These are phyloP conservation scores for Drosophila sordidula DNA, from an alignment of 2,888 invertebrate genomes.

Conservation along the genomic window DNA sequence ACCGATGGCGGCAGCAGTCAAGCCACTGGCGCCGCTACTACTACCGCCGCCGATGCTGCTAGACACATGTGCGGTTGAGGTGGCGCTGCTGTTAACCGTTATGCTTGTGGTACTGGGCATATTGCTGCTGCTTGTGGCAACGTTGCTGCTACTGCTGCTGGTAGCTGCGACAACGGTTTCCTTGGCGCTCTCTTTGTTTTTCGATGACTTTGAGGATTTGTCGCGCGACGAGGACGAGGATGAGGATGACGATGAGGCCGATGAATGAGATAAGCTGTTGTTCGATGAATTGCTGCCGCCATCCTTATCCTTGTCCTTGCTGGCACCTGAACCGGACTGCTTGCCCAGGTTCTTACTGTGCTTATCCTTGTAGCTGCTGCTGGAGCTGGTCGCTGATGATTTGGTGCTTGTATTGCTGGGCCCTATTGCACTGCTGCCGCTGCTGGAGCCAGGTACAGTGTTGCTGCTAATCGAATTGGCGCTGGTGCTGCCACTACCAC, in stretches of 20 bases:
- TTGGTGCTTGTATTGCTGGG: constrained; percentile 40
- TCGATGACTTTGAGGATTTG: constrained; percentile 84
- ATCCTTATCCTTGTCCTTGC: constrained; percentile 84
- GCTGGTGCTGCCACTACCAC: constrained; percentile 6
- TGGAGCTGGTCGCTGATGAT: constrained; percentile 47
- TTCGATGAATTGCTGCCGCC: constrained; percentile 52
- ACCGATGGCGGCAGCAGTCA: constrained; percentile 16
- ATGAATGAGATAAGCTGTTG: constrained; percentile 61
- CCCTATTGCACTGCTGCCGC: constrained; percentile 18
- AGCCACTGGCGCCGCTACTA: constrained; percentile 13
- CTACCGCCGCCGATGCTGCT: constrained; percentile 32
- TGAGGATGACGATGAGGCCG: constrained; percentile 76
- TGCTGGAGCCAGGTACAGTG: constrained; percentile 14
- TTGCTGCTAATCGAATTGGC: constrained; percentile 33
- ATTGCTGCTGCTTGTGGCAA: constrained; percentile 45
- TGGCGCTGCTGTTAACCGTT: constrained; percentile 27
- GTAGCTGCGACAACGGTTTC: constrained; percentile 31
- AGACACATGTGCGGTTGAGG: constrained; percentile 47
- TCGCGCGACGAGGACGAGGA: constrained; percentile 83
- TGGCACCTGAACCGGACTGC: constrained; percentile 78
- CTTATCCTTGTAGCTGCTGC: constrained; percentile 84
- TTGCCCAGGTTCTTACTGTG: constrained; percentile 84
- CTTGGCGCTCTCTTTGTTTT: constrained; percentile 77
- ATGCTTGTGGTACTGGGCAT: constrained; percentile 16
- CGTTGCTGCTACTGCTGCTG: constrained; percentile 32